Base-by-base conservation (phyloP, 2,888 invertebrate species). In the Iphiclides podalirius region DNA sequence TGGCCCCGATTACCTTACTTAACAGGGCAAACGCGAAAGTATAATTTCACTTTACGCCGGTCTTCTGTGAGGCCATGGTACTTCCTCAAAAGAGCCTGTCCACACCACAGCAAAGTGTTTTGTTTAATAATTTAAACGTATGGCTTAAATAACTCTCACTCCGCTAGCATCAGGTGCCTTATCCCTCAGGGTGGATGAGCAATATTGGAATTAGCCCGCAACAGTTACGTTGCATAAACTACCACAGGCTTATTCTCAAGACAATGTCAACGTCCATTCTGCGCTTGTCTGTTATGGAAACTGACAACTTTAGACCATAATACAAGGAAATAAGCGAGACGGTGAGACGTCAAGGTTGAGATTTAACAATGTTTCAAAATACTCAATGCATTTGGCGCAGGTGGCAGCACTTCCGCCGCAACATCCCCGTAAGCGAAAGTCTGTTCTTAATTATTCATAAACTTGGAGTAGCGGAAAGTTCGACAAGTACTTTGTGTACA, bases 361-460 rank as follows among this genome's bases (percentile, higher is more conserved):
- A 35, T 16, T 9, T 13, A 38, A 37, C 35, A 41, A n/a, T 36
- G 40, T 42, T n/a, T 37, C 26, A 11, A 46, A 37, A 42, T 36
- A 20, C 47, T 52, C 49, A 54, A 63, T 75, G 75, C 73, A 77
- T 75, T 74, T 70, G 70, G 61, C 73, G 67, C 82, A 80, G 81
- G 73, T 81, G 80, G 65, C 52, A 28, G 65, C 52, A 31, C 46
- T 47, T 52, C 50, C 58, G 64, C 63, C 68, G 70, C 58, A 34
- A 12, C 34, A 39, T 59, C 48, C 34, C 61, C 60, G 60, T 50
- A 67, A 71, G 70, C 66, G 63, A 56, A 59, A 62, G 60, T 65
- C 66, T 51, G 54, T 47, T 52, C 54, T 78, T 72, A 72, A 75
- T 79, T 74, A 77, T 79, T 79, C 65, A 79, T 63, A 59, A 52